phyloP scores from a whole-genome alignment of 2,113 vertebrate species.

The Bubo bubo region DNA sequence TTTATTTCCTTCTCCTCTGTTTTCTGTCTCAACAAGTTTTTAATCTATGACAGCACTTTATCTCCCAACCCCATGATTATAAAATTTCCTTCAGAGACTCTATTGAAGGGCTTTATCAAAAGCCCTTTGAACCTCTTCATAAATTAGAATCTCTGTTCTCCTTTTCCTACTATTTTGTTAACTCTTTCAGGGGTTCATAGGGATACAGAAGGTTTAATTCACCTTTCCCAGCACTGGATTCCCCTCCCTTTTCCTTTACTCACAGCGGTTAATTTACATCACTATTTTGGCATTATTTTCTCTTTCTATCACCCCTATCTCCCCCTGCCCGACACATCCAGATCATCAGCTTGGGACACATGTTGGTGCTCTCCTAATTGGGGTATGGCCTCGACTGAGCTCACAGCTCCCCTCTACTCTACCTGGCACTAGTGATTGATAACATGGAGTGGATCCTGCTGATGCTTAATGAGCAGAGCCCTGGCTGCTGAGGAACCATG shows the following conservation, averaged over 20 bases:
- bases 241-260: neutral
- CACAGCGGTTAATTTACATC: neutral
- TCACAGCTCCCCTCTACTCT: neutral
- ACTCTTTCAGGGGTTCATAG: conserved; percentile 54
- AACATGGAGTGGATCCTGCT: neutral
- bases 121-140: conserved; percentile 72
- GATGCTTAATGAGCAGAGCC: neutral
- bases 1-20: conserved; percentile 70
- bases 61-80: conserved; percentile 71
- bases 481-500: neutral
- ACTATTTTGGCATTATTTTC: neutral
- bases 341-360: neutral
- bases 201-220: neutral
- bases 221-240: neutral
- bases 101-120: conserved; percentile 73
- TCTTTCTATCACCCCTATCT: neutral
- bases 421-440: neutral
- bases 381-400: neutral
- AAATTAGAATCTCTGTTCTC: conserved; percentile 74
- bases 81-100: conserved; percentile 73
- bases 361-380: neutral
- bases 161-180: conserved; percentile 60
- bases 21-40: conserved; percentile 74
- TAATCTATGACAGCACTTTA: conserved; percentile 73
- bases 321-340: neutral